A percentile compares a stretch with the other conserved stretches of the same genome.
phyloP scores from a whole-genome alignment of 2,113 vertebrate genomes.

The Gambusia holbrooki region DNA sequence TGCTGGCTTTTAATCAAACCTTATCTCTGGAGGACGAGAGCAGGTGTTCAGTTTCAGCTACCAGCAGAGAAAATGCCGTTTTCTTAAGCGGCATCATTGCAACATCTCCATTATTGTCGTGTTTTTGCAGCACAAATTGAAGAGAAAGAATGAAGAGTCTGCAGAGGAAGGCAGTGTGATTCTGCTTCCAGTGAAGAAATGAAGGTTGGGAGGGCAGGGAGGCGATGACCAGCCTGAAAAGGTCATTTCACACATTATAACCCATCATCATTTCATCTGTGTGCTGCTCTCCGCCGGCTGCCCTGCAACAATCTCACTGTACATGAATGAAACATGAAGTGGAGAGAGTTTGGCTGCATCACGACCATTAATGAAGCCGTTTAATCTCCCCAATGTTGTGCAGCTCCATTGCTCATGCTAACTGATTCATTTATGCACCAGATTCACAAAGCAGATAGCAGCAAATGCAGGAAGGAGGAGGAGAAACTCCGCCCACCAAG shows the following conservation, averaged over 20 bases:
- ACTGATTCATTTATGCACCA: not conserved
- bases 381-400: not conserved
- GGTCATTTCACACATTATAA: slow-evolving; percentile 26
- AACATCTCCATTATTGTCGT: not conserved
- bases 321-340: slow-evolving; percentile 46
- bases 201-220: not conserved
- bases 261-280: slow-evolving; percentile 35
- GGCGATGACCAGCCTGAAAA: slow-evolving; percentile 10
- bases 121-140: not conserved
- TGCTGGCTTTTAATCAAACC: slow-evolving; percentile 51
- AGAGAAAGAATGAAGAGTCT: not conserved
- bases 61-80: not conserved
- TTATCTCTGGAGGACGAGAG: slow-evolving; percentile 15
- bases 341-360: not conserved
- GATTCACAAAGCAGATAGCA: not conserved
- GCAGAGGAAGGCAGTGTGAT: not conserved
- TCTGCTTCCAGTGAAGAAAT: not conserved
- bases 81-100: not conserved
- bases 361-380: not conserved
- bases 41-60: not conserved
- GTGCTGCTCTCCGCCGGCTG: not conserved
- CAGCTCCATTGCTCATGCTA: too few species aligned
- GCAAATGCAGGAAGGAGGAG: not conserved
- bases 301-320: slow-evolving; percentile 1
- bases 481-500: not conserved